phyloP scores from a whole-genome alignment of 2,888 invertebrate genomes.

The Balanococcus diminutus region DNA sequence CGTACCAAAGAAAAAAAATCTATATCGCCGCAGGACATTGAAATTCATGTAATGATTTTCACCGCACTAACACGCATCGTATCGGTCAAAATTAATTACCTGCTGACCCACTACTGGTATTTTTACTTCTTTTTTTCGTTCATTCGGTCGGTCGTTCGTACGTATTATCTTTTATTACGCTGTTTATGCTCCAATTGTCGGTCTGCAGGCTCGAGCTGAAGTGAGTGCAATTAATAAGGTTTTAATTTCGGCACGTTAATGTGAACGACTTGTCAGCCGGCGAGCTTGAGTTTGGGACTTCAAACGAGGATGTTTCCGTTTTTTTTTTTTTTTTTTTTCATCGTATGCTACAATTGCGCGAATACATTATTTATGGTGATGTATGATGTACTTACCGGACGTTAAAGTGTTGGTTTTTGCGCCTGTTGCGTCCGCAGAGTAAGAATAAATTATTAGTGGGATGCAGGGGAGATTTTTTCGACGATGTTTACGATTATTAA shows the following conservation, averaged over 20 bases:
- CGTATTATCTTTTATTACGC: slow-evolving; percentile 18
- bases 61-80: slow-evolving; percentile 8
- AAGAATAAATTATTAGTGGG: neutral
- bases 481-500: neutral
- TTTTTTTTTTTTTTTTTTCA: neutral
- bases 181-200: slow-evolving; percentile 17
- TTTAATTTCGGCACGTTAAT: slow-evolving; percentile 20
- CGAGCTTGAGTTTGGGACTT: too few species aligned
- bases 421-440: neutral
- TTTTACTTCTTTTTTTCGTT: slow-evolving; percentile 3
- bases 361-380: neutral
- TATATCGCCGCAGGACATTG: slow-evolving; percentile 32
- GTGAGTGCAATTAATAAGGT: slow-evolving; percentile 14
- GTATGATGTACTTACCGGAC: neutral
- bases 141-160: neutral
- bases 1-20: neutral
- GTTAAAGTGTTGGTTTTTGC: neutral
- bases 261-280: slow-evolving; percentile 1
- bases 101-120: slow-evolving; percentile 33
- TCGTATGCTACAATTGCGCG: neutral
- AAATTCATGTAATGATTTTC: slow-evolving; percentile 27
- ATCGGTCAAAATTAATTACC: slow-evolving; percentile 43
- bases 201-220: neutral
- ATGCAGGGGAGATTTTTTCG: neutral
- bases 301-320: slow-evolving; percentile 35